Percentiles rank a stretch among this genome's conserved stretches.
These are phyloP conservation scores for Bagarius yarrelli DNA, from an alignment of 2,113 vertebrate genomes.

Conservation along the genomic window DNA sequence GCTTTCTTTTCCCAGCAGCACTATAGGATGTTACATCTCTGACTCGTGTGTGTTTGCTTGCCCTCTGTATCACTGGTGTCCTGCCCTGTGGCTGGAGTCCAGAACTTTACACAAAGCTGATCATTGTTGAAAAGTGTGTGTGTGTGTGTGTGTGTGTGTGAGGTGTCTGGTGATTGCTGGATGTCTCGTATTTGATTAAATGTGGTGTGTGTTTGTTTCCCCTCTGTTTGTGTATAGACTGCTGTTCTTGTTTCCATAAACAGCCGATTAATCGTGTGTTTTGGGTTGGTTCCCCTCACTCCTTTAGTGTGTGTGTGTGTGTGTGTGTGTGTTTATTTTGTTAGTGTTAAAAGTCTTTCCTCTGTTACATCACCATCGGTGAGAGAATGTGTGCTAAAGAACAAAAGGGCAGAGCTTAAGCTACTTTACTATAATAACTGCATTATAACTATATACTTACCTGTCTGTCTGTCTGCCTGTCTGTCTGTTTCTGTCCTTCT, in stretches of 20 bases:
- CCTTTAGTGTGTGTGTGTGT: background rate
- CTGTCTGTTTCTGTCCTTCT: background rate
- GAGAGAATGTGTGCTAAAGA: background rate
- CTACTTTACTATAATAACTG: background rate
- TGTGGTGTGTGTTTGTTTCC: slow-evolving; percentile 58
- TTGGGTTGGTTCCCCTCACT: background rate
- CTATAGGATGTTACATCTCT: slow-evolving; percentile 55
- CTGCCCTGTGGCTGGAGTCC: slow-evolving; percentile 64
- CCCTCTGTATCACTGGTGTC: slow-evolving; percentile 52
- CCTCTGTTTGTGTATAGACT: slow-evolving; percentile 16
- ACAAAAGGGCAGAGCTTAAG: background rate
- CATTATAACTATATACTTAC: background rate
- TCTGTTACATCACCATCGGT: background rate
- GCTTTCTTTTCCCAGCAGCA: slow-evolving; percentile 56
- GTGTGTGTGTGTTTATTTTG: background rate
- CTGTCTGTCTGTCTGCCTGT: background rate
- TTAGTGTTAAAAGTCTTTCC: background rate
- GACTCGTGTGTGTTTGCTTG: slow-evolving; percentile 41
- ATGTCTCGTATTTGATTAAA: slow-evolving; percentile 66
- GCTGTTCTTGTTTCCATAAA: slow-evolving; percentile 16
- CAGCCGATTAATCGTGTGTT: slow-evolving; percentile 33
- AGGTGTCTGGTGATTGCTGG: slow-evolving; percentile 59
- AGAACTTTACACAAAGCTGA: slow-evolving; percentile 62
- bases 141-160: slow-evolving; percentile 21
- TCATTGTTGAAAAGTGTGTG: slow-evolving; percentile 61